Conservation (phyloP, 2,797 vertebrate genomes). For the Lutjanus campechanus region DNA sequence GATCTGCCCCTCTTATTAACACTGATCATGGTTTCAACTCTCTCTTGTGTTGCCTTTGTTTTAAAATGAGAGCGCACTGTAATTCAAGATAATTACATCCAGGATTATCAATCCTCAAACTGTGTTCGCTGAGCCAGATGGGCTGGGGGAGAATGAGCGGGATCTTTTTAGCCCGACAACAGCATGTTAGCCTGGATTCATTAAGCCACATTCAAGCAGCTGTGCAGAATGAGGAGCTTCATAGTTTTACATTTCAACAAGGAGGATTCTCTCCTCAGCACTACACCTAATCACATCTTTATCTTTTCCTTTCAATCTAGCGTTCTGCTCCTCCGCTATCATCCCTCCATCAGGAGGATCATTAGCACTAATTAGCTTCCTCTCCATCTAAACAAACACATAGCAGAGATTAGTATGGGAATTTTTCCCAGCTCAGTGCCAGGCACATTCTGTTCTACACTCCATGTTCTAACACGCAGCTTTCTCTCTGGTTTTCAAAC, state of each 20-base stretch:
- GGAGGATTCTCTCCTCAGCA: not conserved
- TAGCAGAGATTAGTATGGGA: not conserved
- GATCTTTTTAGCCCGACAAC: not conserved
- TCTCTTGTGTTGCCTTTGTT: not conserved
- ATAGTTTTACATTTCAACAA: not conserved
- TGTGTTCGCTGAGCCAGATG: not conserved
- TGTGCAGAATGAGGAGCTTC: not conserved
- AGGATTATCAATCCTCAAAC: not conserved
- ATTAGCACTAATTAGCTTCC: constrained; percentile 39
- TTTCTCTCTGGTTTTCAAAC: not conserved
- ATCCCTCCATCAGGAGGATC: constrained; percentile 12
- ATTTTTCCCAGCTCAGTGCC: constrained; percentile 9
- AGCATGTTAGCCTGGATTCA: not conserved
- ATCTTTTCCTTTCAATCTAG: constrained; percentile 28
- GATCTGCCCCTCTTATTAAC: not conserved
- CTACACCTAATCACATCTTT: not conserved
- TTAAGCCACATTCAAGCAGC: not conserved
- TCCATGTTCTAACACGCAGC: not conserved
- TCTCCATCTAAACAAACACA: constrained; percentile 43
- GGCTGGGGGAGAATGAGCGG: not conserved
- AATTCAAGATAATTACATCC: not conserved
- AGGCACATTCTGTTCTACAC: not conserved
- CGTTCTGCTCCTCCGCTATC: not conserved
- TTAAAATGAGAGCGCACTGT: not conserved
- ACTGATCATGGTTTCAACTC: not conserved